A percentile compares a stretch with the other conserved stretches of the same genome.
Conservation (phyloP, 1,140 invertebrate genomes). For the Pissodes strobi region DNA sequence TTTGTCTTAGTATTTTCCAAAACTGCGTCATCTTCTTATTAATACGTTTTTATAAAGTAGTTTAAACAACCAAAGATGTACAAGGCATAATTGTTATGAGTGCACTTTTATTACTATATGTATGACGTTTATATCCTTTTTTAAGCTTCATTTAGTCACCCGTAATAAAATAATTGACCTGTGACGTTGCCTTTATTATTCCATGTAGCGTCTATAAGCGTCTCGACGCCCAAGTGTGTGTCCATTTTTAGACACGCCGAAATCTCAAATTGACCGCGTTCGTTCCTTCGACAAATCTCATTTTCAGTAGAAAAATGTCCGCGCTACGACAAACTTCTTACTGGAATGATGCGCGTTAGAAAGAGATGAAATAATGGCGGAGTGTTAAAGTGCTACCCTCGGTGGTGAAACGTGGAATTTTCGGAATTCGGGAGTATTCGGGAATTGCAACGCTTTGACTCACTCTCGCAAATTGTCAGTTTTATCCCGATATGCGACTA, state of each 20-base stretch:
- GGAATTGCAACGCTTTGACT: constrained; percentile 38
- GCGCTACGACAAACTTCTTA: constrained; percentile 2
- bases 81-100: no score
- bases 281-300: constrained; percentile 1
- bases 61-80: no score
- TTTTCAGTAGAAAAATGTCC: background rate
- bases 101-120: no score
- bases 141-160: no score
- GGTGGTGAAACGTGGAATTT: background rate
- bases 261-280: constrained; percentile 35
- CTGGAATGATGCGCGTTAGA: constrained; percentile 1
- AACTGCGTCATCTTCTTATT: no score
- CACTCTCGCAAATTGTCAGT: constrained; percentile 43
- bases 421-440: constrained; percentile 41
- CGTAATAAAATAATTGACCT: constrained; percentile 23
- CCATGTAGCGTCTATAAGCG: constrained; percentile 39
- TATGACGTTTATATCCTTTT: no score
- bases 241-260: constrained; percentile 44
- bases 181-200: constrained; percentile 36
- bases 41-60: no score
- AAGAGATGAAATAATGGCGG: constrained; percentile 4
- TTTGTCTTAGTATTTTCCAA: no score
- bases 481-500: constrained; percentile 42
- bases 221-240: constrained; percentile 31
- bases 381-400: background rate